Conservation (phyloP, 2,888 invertebrate species). For the Beris morrisii region DNA sequence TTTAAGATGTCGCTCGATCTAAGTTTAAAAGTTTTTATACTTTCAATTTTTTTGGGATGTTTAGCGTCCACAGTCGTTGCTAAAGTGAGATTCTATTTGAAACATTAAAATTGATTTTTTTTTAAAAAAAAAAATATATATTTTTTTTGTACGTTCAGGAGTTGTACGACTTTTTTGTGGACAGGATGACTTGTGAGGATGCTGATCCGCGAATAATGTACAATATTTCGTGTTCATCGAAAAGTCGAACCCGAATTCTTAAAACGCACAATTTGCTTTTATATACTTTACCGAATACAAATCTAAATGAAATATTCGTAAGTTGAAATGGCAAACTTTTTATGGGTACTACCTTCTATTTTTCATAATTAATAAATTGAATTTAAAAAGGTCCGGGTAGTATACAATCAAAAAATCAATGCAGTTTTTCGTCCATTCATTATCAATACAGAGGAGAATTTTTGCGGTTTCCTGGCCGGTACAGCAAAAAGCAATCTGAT, state of each 20-base stretch:
- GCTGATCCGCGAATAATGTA: neutral
- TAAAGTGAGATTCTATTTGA: too few relatives aligned
- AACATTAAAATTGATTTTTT: too few relatives aligned
- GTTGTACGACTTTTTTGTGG: neutral
- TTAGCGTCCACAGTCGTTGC: too few relatives aligned
- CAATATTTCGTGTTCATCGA: neutral
- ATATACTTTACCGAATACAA: too few relatives aligned
- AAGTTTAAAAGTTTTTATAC: too few relatives aligned
- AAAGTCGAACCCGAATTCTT: neutral
- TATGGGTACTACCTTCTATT: too few relatives aligned
- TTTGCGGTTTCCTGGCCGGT: neutral
- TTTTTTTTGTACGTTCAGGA: neutral
- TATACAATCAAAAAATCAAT: neutral
- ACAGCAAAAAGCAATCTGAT: conserved; percentile 1
- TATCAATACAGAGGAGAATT: neutral
- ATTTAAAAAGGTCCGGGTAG: neutral
- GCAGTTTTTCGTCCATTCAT: neutral
- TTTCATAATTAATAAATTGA: too few relatives aligned
- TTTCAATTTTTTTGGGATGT: too few relatives aligned
- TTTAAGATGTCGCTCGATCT: too few relatives aligned
- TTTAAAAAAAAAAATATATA: neutral
- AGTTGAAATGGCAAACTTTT: too few relatives aligned
- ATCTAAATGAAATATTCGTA: too few relatives aligned
- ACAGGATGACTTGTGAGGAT: neutral
- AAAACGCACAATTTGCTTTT: too few relatives aligned